Evolutionary conservation across 2,113 vertebrate species (phyloP), one percentile per base, ranked within the genome.

Genomic region (Strigops habroptila): DNA sequence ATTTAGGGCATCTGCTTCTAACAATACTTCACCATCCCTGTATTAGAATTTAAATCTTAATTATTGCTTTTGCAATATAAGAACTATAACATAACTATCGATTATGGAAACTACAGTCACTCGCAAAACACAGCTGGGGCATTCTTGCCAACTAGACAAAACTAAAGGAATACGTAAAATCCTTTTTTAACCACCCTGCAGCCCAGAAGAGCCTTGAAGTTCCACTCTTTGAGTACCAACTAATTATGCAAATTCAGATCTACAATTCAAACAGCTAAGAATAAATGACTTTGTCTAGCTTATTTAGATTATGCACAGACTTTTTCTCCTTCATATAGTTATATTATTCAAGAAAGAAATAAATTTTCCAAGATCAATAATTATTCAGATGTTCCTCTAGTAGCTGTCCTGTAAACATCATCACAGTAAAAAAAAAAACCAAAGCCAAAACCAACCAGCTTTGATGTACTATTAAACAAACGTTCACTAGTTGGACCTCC

Each of bases 1-100:
- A 97, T 97, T 95, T 94, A 83, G 60, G 78, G 88, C 73, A 97
- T 96, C 85, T 95, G 78, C 43, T 97, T 97, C 80, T 82, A 91
- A 96, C 55, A 96, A 48, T 90, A 89, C 49, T 60, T 95, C 78
- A 63, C 68, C 33, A 86, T 82, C 15, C 83, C 92, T 65, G 91
- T 82, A 84, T 78, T 96, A 78, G 80, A 91, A 64, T 89, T 91
- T 84, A 94, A 93, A 95, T 91, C 64, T 92, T 82, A 91, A 95
- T 96, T 93, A 95, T 83, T 97, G 86, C 90, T 90, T 96, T 71
- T 97, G 88, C 91, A 90, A 53, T 83, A 62, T 73, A 93, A 94
- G 82, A 96, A 96, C 53, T 92, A 85, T 69, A 91, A 82, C 86
- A 93, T 82, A 76, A 95, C 55, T 93, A 97, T 92, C 24, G 87